Conservation (phyloP, 2,888 invertebrate genomes). For the Cyrtodaria siliqua region DNA sequence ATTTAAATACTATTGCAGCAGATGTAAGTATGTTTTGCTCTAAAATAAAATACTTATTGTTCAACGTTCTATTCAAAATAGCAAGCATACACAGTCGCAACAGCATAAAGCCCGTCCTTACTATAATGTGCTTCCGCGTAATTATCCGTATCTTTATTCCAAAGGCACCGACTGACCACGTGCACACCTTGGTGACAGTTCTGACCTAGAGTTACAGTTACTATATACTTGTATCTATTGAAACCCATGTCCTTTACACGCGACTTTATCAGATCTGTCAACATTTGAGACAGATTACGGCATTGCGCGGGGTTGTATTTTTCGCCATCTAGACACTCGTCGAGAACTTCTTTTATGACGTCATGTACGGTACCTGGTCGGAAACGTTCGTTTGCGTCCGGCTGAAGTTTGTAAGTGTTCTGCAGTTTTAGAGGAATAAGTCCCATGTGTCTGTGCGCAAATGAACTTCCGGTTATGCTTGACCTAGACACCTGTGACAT, state of each 20-base stretch:
- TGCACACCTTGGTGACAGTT: conserved; percentile 77
- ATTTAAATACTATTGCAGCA: no score
- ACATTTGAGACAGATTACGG: conserved; percentile 73
- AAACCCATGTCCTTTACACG: conserved; percentile 80
- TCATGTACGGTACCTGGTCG: conserved; percentile 69
- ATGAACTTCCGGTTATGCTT: conserved; percentile 76
- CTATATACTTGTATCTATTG: conserved; percentile 80
- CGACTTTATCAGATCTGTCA: conserved; percentile 80
- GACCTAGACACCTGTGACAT: conserved; percentile 75
- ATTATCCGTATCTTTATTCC: conserved; percentile 81
- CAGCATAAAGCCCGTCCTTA: conserved; percentile 78
- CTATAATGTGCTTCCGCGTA: conserved; percentile 76
- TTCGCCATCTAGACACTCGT: conserved; percentile 79
- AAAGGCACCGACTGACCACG: conserved; percentile 77
- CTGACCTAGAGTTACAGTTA: conserved; percentile 80
- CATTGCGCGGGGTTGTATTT: conserved; percentile 79
- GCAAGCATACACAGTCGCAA: conserved; percentile 79
- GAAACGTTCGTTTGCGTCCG: conserved; percentile 74
- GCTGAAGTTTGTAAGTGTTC: conserved; percentile 79
- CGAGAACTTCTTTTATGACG: conserved; percentile 73
- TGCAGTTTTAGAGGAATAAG: conserved; percentile 68
- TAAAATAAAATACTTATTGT: no score
- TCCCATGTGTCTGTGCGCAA: conserved; percentile 67
- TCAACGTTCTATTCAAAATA: conserved; percentile 81
- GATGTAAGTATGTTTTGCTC: no score